phyloP scores from a whole-genome alignment of 2,888 invertebrate genomes.

The Sesia apiformis region DNA sequence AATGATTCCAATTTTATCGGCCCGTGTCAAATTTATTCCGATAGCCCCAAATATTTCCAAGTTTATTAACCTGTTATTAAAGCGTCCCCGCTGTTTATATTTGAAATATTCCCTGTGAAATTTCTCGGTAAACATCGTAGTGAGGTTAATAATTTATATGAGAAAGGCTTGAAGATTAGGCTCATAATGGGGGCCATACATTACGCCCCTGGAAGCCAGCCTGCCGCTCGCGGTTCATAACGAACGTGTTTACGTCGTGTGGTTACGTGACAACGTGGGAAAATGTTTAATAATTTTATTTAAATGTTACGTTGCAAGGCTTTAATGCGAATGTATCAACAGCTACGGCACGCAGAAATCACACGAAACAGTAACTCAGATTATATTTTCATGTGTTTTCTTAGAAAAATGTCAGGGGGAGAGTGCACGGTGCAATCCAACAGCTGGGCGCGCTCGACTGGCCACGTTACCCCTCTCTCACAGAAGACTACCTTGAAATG shows the following conservation, averaged over 20 bases:
- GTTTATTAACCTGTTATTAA: not conserved
- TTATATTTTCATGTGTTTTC: too few species aligned
- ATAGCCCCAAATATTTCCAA: not conserved
- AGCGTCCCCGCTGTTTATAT: constrained; percentile 24
- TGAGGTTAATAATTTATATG: constrained; percentile 50
- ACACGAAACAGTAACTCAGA: too few species aligned
- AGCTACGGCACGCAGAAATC: not conserved
- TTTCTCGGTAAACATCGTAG: constrained; percentile 27
- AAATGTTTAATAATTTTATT: not conserved
- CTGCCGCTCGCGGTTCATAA: constrained; percentile 8
- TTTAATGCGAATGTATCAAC: not conserved
- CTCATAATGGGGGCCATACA: constrained; percentile 52
- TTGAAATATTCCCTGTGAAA: constrained; percentile 30
- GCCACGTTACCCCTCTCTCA: too few species aligned
- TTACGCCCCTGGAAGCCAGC: constrained; percentile 31
- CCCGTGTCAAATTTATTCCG: not conserved
- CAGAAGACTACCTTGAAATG: too few species aligned
- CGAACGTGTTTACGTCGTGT: constrained; percentile 9
- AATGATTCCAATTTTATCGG: too few species aligned
- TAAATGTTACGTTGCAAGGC: not conserved
- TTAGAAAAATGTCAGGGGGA: too few species aligned
- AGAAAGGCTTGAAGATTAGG: constrained; percentile 59
- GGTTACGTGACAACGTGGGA: constrained; percentile 13
- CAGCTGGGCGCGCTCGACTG: too few species aligned
- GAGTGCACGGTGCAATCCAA: too few species aligned